Percentiles rank a stretch among this genome's conserved stretches.
phyloP scores from a whole-genome alignment of 2,113 vertebrate genomes.

The Pachypanchax playfairii region DNA sequence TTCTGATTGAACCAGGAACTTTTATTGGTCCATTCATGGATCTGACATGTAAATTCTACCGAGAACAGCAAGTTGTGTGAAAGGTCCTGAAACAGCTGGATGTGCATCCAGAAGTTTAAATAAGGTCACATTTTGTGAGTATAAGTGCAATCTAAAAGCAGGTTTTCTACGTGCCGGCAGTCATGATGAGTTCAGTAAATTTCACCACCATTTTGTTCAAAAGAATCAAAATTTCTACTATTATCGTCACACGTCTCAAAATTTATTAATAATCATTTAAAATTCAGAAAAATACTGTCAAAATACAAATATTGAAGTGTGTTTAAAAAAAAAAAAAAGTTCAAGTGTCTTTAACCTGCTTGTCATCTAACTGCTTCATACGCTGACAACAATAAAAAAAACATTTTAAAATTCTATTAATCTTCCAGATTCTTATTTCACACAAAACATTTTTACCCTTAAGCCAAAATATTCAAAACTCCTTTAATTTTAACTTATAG shows the following conservation, averaged over 20 bases:
- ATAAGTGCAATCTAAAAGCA: no score
- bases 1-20: no score
- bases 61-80: no score
- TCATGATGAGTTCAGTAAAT: neutral
- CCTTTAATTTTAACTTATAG: conserved; percentile 1
- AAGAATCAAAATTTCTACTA: neutral
- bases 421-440: neutral
- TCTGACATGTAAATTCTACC: no score
- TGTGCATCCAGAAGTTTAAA: no score
- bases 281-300: neutral
- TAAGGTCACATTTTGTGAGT: no score
- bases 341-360: neutral
- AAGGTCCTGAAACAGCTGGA: no score
- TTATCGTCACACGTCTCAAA: neutral
- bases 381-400: neutral
- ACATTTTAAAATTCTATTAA: neutral
- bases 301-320: no score
- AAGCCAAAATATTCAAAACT: neutral
- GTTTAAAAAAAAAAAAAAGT: no score
- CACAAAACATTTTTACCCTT: neutral
- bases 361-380: neutral
- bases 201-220: neutral
- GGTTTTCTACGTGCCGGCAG: no score
- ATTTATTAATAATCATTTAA: neutral
- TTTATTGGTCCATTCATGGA: no score